Percentiles rank a stretch among this genome's conserved stretches.
phyloP scores from a whole-genome alignment of 1,140 invertebrate species.

The Metopolophium dirhodum region DNA sequence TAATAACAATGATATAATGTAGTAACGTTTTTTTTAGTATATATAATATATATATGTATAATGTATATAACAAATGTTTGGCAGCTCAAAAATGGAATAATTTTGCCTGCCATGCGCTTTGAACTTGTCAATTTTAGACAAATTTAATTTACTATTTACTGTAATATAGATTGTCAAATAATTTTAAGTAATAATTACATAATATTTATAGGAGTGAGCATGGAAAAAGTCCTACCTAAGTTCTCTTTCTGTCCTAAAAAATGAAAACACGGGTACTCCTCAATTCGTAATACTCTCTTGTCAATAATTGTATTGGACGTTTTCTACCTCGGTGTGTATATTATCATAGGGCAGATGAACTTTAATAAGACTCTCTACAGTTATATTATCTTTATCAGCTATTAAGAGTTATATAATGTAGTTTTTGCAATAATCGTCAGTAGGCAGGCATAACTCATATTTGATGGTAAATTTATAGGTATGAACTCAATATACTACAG shows the following conservation, averaged over 20 bases:
- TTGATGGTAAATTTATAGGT: not conserved
- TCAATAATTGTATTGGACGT: not conserved
- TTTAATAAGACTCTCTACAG: not conserved
- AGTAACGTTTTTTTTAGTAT: not conserved
- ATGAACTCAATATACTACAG: not conserved
- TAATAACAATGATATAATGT: constrained; percentile 34
- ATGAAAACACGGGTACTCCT: not conserved
- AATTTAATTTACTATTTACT: constrained; percentile 11
- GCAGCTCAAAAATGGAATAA: constrained; percentile 40
- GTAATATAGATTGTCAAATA: constrained; percentile 43
- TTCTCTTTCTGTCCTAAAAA: not conserved
- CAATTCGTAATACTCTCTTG: not conserved
- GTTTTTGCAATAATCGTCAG: not conserved
- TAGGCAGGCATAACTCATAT: not conserved
- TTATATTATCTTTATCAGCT: not conserved
- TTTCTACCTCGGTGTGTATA: not conserved
- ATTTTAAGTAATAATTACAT: constrained; percentile 11
- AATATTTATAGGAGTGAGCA: constrained; percentile 18
- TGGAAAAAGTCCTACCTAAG: not conserved
- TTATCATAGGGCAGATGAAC: not conserved
- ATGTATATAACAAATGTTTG: constrained; percentile 33
- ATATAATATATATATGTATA: not conserved
- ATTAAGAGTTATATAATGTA: not conserved
- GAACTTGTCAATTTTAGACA: not conserved
- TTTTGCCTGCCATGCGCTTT: constrained; percentile 1